Base-by-base conservation (phyloP, 2,888 invertebrate genomes). In the Tetropium fuscum region DNA sequence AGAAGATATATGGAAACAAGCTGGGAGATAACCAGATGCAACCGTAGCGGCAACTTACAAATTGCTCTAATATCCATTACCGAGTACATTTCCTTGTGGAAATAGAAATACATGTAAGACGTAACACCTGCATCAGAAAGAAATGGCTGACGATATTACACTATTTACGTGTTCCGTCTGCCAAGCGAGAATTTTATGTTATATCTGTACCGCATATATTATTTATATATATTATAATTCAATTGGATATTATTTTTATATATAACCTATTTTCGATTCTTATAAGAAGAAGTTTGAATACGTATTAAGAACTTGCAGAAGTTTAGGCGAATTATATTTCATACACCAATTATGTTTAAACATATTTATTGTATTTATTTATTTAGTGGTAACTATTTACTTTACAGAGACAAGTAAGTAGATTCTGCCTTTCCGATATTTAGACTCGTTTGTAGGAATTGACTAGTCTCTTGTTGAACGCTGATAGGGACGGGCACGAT, bases 21-120 rank as follows among this genome's bases (percentile, higher is more conserved):
- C 44, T 36, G 45, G 53, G 49, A 58, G 55, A 57, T 53, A 58
- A 53, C 41, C 60, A 60, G 53, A 58, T 63, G 60, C 58, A 53
- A 48, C 53, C 13, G 25, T 27, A n/a, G 27, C n/a, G 36, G 51
- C 5, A 6, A 40, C 40, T 40, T 16, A n/a, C 18, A 40, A 51
- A 51, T 27, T 51, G 51, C 51, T 5, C 51, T 40, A 34, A 25
- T 30, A 38, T 7, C 20, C 48, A 20, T 34, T 20, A 48, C 1
- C 0, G 7, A 40, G 5, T 10, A 32, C 32, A 10, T 32, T 32
- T n/a, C 10, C 2, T 2, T n/a, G n/a, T n/a, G 8, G 11, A 32
- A 2, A 10, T 7, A 2, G 11, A 4, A 32, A 4, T 15, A 40
- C 18, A 20, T 40, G 5, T 1, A 20, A 0, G 19, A 40, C 10